Conservation (phyloP, 2,113 vertebrate genomes). For the Struthio camelus region DNA sequence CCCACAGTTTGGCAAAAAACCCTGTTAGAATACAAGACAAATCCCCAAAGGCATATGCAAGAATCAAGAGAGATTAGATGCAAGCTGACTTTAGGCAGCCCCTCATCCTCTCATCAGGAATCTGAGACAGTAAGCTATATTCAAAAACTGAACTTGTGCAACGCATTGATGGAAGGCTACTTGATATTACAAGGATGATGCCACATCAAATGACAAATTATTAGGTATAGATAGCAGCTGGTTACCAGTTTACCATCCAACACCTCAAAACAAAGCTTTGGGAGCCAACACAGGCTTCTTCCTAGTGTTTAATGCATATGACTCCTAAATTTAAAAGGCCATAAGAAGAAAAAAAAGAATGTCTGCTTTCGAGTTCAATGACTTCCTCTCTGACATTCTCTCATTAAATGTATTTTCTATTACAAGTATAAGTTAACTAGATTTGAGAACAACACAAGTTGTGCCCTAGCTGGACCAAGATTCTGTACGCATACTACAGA, state of each 20-base stretch:
- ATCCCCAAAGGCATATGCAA: neutral
- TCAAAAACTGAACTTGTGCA: neutral
- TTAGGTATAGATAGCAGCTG: neutral
- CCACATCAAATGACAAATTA: neutral
- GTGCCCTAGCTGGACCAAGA: neutral
- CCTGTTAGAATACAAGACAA: neutral
- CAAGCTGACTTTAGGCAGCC: neutral
- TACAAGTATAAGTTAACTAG: neutral
- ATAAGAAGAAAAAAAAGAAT: accelerated
- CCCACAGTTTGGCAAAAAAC: neutral
- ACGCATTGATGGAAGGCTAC: neutral
- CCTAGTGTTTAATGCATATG: neutral
- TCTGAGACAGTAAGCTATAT: neutral
- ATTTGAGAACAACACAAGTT: neutral
- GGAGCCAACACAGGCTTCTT: neutral
- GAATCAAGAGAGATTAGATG: neutral
- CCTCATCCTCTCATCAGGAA: neutral
- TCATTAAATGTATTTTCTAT: neutral
- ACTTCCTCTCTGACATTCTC: neutral
- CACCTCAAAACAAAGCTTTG: neutral
- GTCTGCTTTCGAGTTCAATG: neutral
- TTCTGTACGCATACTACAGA: neutral
- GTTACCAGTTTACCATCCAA: neutral
- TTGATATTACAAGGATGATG: neutral
- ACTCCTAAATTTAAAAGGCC: neutral